Base-by-base conservation (phyloP, 2,797 vertebrate genomes). In the Leuciscus waleckii region DNA sequence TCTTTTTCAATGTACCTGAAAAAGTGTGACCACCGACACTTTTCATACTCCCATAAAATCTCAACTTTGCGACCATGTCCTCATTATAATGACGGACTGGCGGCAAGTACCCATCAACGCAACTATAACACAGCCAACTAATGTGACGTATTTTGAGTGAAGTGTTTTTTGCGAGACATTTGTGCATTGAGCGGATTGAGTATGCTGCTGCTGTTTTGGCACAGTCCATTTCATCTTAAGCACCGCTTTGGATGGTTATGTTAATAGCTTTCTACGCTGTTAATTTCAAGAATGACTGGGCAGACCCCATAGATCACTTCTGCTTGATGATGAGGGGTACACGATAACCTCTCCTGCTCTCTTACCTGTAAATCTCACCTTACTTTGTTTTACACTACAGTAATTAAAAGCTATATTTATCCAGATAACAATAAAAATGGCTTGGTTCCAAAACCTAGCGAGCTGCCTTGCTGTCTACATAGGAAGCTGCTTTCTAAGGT, bases 271-370 rank as follows among this genome's bases (percentile, higher is more conserved):
- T 84, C 79, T 37, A 83, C 5, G 16, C 65, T 63, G 86, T 83
- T 87, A 70, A 88, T 88, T 89, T 85, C 79, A 26, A 58, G 84
- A 90, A 81, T 71, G 81, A 75, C 83, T 54, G 35, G 51, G 65
- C 74, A 78, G 39, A 86, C 51, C 69, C 68, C 46, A 65, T 49
- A 78, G 80, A 89, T 88, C 73, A 63, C 69, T 80, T 82, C 68
- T 49, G 79, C 63, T 63, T 85, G 81, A 86, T 74, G 65, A 87
- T 71, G 26, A 79, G 67, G 19, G 13, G 13, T 35, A 7, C 23
- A 73, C 17, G 51, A 68, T 69, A 84, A 81, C 56, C 67, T 54
- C 21, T 75, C 58, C 41, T 29, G 80, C 67, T 32, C 41, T 74
- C 32, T 80, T 79, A 51, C 67, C 54, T 79, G 67, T 49, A 85